Evolutionary conservation across 2,797 vertebrate species (phyloP).

Genomic region (Brachymystax lenok): DNA sequence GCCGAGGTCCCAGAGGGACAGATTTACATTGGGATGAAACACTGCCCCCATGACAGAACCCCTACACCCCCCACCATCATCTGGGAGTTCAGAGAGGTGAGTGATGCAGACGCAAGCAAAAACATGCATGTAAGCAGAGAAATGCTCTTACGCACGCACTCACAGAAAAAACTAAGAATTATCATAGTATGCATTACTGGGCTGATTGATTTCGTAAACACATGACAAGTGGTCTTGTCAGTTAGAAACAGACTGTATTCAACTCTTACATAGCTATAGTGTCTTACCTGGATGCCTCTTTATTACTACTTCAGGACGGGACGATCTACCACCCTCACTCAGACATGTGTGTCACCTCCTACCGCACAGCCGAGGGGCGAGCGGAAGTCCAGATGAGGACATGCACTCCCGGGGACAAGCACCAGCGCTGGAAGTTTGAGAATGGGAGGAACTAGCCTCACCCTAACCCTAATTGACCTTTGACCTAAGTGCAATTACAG

Average conservation of each 20-base stretch:
- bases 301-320: conserved; percentile 74
- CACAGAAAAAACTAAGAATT: background rate
- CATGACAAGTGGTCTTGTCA: background rate
- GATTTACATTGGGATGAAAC: conserved; percentile 85
- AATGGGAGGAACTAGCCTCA: conserved; percentile 17
- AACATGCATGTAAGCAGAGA: no score
- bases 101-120: background rate
- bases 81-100: conserved; percentile 90
- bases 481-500: conserved; percentile 64
- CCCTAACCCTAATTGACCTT: conserved; percentile 51
- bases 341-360: conserved; percentile 84
- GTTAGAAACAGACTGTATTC: no score
- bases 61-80: conserved; percentile 72
- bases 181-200: background rate
- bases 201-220: background rate
- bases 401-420: conserved; percentile 81
- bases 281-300: no score
- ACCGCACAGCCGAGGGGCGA: conserved; percentile 83
- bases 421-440: conserved; percentile 93
- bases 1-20: conserved; percentile 84
- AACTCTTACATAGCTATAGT: no score
- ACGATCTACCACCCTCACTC: conserved; percentile 89
- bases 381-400: conserved; percentile 82
- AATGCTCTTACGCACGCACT: background rate
- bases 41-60: conserved; percentile 84